Evolutionary conservation across 64 coral and sea anemone species (phyloP), one percentile per base, ranked within the genome.

Genomic region (Pocillopora damicornis): DNA sequence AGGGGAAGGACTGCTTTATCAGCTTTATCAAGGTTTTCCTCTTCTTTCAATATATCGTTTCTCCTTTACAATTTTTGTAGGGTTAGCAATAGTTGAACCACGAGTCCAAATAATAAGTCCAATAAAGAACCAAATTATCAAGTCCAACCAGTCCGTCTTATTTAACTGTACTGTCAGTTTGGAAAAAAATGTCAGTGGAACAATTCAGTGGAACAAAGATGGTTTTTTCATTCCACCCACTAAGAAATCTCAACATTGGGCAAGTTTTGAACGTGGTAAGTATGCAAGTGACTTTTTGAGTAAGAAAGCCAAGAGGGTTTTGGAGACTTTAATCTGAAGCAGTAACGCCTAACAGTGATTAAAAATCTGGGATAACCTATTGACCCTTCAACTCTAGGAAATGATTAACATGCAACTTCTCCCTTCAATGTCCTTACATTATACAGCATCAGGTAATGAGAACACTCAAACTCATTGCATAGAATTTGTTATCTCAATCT

Each of bases 81-180:
- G 62, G 3, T 23, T 85, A 45, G 56, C 13, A 1, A 11, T 38
- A 13, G 37, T 22, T 56, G 37, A 51, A 13, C 13, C 64, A 58
- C 37, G 63, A 58, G 64, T 85, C 38, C 6, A 58, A 58, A 85
- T 85, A 85, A 30, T 73, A 38, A 85, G 81, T 73, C 81, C 81
- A 26, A 13, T 45, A 85, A 20, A 42, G 72, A 85, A 85, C 37
- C 81, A 85, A 65, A 57, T 85, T 37, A 26, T 85, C 38, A 85
- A 9, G 36, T 57, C 16, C 81, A 85, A 85, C 22, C 64, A 85
- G 35, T 85, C 81, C n/a, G 37, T 85, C 18, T 58, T 85, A n/a
- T 85, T 85, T 57, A 85, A 85, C 35, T 85, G 81, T n/a, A 85
- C 81, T 23, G 37, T 85, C 12, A 68, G 63, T 23, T 35, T 37